phyloP scores from a whole-genome alignment of 2,888 invertebrate genomes.

The Xylocampa areola region DNA sequence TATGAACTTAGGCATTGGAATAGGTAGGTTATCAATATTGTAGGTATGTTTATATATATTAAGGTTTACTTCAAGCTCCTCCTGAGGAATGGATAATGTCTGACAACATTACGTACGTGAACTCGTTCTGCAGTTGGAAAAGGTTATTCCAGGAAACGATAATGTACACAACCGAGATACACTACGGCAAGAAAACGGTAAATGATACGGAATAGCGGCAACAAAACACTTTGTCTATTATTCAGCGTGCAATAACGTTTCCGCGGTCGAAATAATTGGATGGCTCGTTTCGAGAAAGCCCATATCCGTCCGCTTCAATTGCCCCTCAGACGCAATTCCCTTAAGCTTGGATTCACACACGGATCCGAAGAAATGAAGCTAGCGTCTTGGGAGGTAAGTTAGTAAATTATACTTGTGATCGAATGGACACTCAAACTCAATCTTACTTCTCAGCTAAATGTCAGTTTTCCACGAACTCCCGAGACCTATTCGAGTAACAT shows the following conservation, averaged over 20 bases:
- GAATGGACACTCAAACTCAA: slow-evolving; percentile 7
- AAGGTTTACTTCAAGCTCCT: slow-evolving; percentile 3
- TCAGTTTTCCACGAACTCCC: neutral
- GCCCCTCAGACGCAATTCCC: slow-evolving; percentile 37
- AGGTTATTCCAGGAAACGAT: slow-evolving; percentile 51
- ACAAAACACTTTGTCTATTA: slow-evolving; percentile 53
- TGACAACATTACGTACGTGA: slow-evolving; percentile 35
- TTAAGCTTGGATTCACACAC: slow-evolving; percentile 23
- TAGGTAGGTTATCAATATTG: too few relatives aligned
- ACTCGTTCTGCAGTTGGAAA: slow-evolving; percentile 44
- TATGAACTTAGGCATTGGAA: too few relatives aligned
- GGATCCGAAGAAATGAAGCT: slow-evolving; percentile 34
- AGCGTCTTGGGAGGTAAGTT: slow-evolving; percentile 3
- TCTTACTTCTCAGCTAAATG: neutral
- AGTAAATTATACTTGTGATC: slow-evolving; percentile 9
- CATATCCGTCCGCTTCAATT: slow-evolving; percentile 48
- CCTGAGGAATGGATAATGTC: slow-evolving; percentile 37
- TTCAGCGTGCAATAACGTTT: slow-evolving; percentile 54
- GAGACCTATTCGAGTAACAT: slow-evolving; percentile 20
- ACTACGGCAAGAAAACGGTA: slow-evolving; percentile 45
- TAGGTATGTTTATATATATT: too few relatives aligned
- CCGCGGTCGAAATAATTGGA: slow-evolving; percentile 56
- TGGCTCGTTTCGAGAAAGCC: slow-evolving; percentile 49
- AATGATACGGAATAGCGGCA: slow-evolving; percentile 39
- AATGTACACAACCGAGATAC: slow-evolving; percentile 47